These are phyloP conservation scores for Crax fasciolata DNA, from an alignment of 2,797 vertebrate species.

Conservation along the genomic window DNA sequence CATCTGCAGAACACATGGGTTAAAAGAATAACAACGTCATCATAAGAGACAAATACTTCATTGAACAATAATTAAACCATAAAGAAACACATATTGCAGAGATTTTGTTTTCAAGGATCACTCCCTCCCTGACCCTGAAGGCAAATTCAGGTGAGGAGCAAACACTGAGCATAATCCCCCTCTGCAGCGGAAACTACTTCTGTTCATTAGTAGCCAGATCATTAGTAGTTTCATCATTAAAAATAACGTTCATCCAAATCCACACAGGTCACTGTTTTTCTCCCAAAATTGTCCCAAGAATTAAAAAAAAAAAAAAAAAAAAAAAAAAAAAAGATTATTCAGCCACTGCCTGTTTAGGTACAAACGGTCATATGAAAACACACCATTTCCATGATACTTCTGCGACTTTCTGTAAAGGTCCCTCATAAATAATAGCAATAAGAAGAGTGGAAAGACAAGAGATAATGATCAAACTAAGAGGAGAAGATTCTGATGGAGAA, in stretches of 20 bases:
- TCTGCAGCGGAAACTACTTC: neutral
- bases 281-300: neutral
- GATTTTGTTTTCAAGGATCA: neutral
- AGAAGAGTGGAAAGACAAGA: neutral
- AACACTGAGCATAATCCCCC: neutral
- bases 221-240: neutral
- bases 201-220: neutral
- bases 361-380: neutral
- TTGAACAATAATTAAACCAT: neutral
- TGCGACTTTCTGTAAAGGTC: neutral
- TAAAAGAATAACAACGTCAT: neutral
- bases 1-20: slow-evolving; percentile 81
- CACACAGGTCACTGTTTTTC: neutral
- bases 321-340: neutral
- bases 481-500: neutral
- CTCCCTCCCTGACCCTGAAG: neutral
- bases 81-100: neutral
- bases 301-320: neutral
- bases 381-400: neutral
- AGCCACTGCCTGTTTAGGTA: neutral
- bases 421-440: neutral
- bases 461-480: neutral
- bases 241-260: neutral
- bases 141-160: neutral
- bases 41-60: neutral